phyloP scores from a whole-genome alignment of 1,140 invertebrate species.

The Lordiphosa collinella region DNA sequence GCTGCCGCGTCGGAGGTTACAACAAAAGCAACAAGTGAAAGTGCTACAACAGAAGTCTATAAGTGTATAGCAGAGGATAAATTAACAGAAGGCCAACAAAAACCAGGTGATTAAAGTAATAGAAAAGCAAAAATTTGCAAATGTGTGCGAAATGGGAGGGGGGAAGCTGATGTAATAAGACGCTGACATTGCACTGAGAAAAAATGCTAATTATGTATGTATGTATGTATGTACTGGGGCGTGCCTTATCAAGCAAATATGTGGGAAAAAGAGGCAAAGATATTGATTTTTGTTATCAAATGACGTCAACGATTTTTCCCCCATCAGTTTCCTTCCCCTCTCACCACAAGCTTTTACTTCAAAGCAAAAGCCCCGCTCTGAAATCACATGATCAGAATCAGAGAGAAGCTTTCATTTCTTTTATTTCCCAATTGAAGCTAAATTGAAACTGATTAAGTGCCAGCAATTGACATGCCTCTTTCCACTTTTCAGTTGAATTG shows the following conservation, averaged over 20 bases:
- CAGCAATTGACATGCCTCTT: constrained; percentile 25
- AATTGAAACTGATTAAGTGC: constrained; percentile 55
- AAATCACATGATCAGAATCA: background rate
- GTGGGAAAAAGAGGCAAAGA: too few relatives aligned
- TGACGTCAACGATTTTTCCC: too few relatives aligned
- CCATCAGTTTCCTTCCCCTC: too few relatives aligned
- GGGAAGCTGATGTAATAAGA: constrained; percentile 51
- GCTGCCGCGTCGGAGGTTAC: constrained; percentile 3
- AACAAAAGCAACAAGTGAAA: constrained; percentile 16
- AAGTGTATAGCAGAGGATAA: constrained; percentile 52
- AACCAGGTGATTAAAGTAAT: constrained; percentile 35
- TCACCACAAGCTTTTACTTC: background rate
- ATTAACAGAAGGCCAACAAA: constrained; percentile 15
- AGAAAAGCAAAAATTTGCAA: background rate
- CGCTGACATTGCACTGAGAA: constrained; percentile 10
- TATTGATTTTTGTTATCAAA: background rate
- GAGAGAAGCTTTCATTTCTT: constrained; percentile 8
- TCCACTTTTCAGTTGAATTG: constrained; percentile 4
- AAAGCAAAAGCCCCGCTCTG: constrained; percentile 17
- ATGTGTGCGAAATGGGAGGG: constrained; percentile 3
- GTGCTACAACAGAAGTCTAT: constrained; percentile 32
- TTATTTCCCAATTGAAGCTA: background rate
- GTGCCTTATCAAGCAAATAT: background rate
- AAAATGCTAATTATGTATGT: constrained; percentile 1
- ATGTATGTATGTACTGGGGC: background rate